phyloP scores from a whole-genome alignment of 2,888 invertebrate genomes.

The Norana najaformis region DNA sequence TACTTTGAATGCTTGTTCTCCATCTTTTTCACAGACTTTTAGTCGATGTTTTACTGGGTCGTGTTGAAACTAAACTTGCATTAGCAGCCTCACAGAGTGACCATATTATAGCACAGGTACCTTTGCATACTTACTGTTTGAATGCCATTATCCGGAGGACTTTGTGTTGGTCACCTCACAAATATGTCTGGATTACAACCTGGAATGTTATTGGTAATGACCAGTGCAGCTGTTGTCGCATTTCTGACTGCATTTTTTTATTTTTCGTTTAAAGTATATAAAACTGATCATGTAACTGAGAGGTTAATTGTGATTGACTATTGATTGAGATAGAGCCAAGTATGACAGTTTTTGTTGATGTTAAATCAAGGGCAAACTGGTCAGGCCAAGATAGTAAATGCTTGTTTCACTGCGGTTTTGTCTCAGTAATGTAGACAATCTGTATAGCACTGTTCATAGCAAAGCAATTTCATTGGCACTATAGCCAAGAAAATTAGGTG shows the following conservation, averaged over 20 bases:
- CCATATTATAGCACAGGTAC: not conserved
- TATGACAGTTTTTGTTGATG: not conserved
- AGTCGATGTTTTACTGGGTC: too few species aligned
- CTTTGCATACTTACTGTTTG: not conserved
- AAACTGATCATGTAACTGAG: not conserved
- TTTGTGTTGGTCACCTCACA: not conserved
- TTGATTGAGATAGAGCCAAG: not conserved
- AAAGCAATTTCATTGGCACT: too few species aligned
- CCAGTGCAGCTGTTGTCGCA: not conserved
- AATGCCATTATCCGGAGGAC: not conserved
- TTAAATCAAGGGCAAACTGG: not conserved
- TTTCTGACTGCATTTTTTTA: not conserved
- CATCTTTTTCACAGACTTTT: not conserved
- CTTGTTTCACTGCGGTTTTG: too few species aligned
- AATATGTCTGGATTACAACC: not conserved
- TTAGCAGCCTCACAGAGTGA: not conserved
- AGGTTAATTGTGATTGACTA: not conserved
- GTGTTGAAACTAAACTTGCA: not conserved
- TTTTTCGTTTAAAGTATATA: not conserved
- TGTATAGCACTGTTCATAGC: not conserved
- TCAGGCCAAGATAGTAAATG: not conserved
- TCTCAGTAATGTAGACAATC: not conserved
- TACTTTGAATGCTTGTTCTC: not conserved
- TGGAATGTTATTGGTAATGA: not conserved
- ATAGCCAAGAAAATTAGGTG: too few species aligned